A percentile compares a stretch with the other conserved stretches of the same genome.
These are phyloP conservation scores for Laticauda laticaudata DNA, from an alignment of 2,113 vertebrate genomes.

Conservation along the genomic window DNA sequence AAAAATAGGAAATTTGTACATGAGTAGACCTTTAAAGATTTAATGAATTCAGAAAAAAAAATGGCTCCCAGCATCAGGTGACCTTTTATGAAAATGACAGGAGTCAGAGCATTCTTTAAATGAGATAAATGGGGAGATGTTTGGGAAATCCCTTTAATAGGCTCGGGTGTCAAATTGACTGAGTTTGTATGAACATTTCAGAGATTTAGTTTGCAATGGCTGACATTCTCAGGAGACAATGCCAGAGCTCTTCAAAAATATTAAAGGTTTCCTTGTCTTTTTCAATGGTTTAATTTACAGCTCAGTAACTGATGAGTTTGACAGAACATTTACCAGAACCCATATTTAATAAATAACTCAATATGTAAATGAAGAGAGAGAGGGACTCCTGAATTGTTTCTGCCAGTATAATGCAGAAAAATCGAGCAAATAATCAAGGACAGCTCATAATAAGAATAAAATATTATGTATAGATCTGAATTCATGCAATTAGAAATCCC, in stretches of 20 bases:
- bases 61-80: neutral
- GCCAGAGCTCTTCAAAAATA: constrained; percentile 3
- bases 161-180: neutral
- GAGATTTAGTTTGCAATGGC: neutral
- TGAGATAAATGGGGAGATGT: neutral
- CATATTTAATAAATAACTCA: neutral
- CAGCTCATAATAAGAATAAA: neutral
- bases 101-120: constrained; percentile 9
- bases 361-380: neutral
- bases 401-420: neutral
- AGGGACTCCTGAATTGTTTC: neutral
- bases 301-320: neutral
- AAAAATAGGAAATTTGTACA: neutral
- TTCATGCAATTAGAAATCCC: neutral
- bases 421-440: neutral
- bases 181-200: neutral
- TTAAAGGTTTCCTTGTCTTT: neutral
- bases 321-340: neutral
- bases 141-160: constrained; percentile 16
- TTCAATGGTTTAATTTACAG: neutral
- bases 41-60: constrained; percentile 4
- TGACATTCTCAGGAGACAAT: constrained; percentile 5
- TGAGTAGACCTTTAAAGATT: constrained; percentile 1
- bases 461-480: neutral
- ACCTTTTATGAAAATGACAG: constrained; percentile 11